phyloP scores from a whole-genome alignment of 2,797 vertebrate species.

The Pantherophis alleghaniensis region DNA sequence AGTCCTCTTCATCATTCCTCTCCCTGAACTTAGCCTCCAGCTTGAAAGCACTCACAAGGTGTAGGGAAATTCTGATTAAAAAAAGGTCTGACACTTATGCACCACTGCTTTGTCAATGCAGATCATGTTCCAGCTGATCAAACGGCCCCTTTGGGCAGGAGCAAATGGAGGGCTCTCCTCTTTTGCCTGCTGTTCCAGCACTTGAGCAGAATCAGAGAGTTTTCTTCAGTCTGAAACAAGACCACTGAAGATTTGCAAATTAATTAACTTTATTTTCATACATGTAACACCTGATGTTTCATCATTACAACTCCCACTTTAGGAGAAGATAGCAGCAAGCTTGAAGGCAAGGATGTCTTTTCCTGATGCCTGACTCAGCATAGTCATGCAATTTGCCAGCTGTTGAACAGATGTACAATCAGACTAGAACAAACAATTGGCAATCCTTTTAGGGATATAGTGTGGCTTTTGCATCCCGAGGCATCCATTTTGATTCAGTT shows the following conservation, averaged over 20 bases:
- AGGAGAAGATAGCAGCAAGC: constrained; percentile 6
- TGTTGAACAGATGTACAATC: constrained; percentile 26
- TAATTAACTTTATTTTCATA: constrained; percentile 13
- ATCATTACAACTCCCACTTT: background rate
- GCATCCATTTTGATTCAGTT: background rate
- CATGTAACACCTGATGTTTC: background rate
- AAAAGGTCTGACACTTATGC: constrained; percentile 64
- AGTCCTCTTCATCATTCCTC: background rate
- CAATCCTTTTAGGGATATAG: background rate
- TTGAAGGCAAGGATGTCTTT: constrained; percentile 17
- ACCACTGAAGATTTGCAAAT: constrained; percentile 7
- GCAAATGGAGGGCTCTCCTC: constrained; percentile 61
- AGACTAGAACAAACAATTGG: constrained; percentile 10
- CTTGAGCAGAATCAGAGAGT: constrained; percentile 47
- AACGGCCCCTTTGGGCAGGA: constrained; percentile 59
- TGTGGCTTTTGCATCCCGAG: background rate
- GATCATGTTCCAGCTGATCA: constrained; percentile 65
- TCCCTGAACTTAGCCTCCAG: background rate
- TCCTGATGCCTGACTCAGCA: constrained; percentile 12
- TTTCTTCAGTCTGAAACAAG: constrained; percentile 3
- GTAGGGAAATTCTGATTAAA: constrained; percentile 48
- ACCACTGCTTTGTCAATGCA: constrained; percentile 65
- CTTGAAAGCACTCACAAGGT: constrained; percentile 31
- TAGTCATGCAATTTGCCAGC: constrained; percentile 6
- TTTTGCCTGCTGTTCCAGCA: constrained; percentile 52